A percentile compares a stretch with the other conserved stretches of the same genome.
These are phyloP conservation scores for Lepisosteus oculatus DNA, from an alignment of 2,113 vertebrate species.

Conservation along the genomic window DNA sequence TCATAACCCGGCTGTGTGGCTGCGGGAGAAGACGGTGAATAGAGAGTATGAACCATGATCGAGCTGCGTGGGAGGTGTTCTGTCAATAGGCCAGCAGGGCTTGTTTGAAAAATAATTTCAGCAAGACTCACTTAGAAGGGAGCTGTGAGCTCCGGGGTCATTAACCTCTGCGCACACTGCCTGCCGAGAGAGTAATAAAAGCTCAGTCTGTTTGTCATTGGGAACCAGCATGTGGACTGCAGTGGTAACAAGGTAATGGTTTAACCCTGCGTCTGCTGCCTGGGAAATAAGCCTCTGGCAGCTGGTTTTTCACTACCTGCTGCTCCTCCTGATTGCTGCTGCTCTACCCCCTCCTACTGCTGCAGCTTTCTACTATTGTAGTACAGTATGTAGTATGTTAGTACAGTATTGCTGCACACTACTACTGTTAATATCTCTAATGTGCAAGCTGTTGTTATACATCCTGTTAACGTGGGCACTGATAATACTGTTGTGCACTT, in stretches of 20 bases:
- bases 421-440: no score
- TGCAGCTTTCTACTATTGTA: not conserved
- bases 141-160: slow-evolving; percentile 21
- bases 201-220: slow-evolving; percentile 16
- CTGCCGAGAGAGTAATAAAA: slow-evolving; percentile 32
- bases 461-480: no score
- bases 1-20: not conserved
- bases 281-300: not conserved
- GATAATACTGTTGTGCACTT: no score
- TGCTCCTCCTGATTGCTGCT: no score
- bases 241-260: not conserved
- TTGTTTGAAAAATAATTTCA: slow-evolving; percentile 27
- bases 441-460: no score
- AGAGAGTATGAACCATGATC: not conserved
- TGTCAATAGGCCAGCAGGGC: slow-evolving; percentile 18
- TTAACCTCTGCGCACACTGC: slow-evolving; percentile 2
- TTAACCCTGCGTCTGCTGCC: not conserved
- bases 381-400: no score
- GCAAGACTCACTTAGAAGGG: slow-evolving; percentile 15
- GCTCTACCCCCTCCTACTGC: not conserved
- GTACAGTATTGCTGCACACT: no score
- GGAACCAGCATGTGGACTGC: slow-evolving; percentile 16
- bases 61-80: slow-evolving; percentile 10
- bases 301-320: no score
- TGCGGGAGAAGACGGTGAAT: not conserved